Evolutionary conservation across 2,888 invertebrate genomes (phyloP), one percentile per base, ranked within the genome.

Genomic region (Parascotia fuliginaria): DNA sequence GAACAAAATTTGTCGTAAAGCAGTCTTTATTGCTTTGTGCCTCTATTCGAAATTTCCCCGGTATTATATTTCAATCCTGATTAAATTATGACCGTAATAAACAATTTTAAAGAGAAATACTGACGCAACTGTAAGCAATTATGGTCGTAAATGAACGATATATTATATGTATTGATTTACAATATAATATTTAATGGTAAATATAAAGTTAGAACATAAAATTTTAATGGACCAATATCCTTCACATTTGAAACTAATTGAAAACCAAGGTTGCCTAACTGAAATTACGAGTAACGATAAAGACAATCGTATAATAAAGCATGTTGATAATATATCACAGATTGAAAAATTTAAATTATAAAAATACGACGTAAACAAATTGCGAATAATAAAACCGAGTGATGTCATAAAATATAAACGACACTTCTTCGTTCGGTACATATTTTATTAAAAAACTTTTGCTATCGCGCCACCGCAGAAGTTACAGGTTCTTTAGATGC

Each of bases 1-100:
- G 81, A 76, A 87, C 80, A 71, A 76, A 83, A 81, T 85, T 83
- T 84, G 82, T 87, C 86, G 78, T 87, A 85, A 87, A 85, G 56
- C 66, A 59, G 59, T 55, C 52, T 83, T 86, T 86, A 87, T 77
- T 70, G 72, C 62, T 59, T 50, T 37, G 48, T 55, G 70, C 69
- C 67, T 77, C 74, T 75, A 78, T 81, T 77, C 67, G 58, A 79
- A 75, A 66, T 73, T 75, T 73, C 75, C 51, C 64, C 59, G 46
- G 73, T 64, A 79, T 78, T 78, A 79, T 78, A 80, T 78, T 78
- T 73, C 79, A 76, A 78, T 76, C 70, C 73, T 79, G 80, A 85
- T 83, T 81, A 81, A 82, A 75, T 77, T 83, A 83, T 78, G 75
- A 60, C 60, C 24, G 46, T 47, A 67, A 75, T 83, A 83, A 82